Evolutionary conservation across 2,888 invertebrate species (phyloP), one percentile per base, ranked within the genome.

Genomic region (Tetranychus piercei): DNA sequence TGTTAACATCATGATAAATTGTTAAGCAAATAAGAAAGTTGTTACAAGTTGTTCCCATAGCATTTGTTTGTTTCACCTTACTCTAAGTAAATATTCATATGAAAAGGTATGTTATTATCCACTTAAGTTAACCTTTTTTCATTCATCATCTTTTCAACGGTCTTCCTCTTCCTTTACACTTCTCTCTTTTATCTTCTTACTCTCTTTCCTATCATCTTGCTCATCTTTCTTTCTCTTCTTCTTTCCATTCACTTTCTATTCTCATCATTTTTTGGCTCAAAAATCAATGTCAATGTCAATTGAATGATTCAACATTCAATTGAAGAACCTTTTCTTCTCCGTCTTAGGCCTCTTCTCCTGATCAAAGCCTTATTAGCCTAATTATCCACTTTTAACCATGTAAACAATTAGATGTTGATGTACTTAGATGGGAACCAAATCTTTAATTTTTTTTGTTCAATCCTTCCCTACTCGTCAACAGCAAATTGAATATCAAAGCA

Each of bases 381-480:
- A 55, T 55, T 55, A 55, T 55, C 55, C 55, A 55, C 55, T 55
- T 55, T 55, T 55, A 55, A 55, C 55, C 55, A 55, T 55, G 55
- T 55, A 55, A 55, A 55, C 55, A 55, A 34, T 34, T 34, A 34
- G 34, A 34, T 34, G 34, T 34, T 34, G 34, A 34, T 34, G 34
- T 34, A 34, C 34, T 34, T 34, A 34, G 34, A 34, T 55, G 55
- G 55, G 55, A 55, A 55, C 55, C 55, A 15, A 55, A 55, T 55
- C 55, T 55, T 55, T 55, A 15, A 55, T 55, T 9, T 15, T 45
- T 55, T 9, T 55, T 55, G 55, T 15, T 55, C 55, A 55, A 55
- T 55, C 55, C 55, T 55, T 55, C 55, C 55, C 3, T 55, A 55
- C 2, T 2, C 55, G 15, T 55, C 55, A 55, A 15, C 55, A 55